phyloP scores from a whole-genome alignment of 2,797 vertebrate species.

The Tadarida brasiliensis region DNA sequence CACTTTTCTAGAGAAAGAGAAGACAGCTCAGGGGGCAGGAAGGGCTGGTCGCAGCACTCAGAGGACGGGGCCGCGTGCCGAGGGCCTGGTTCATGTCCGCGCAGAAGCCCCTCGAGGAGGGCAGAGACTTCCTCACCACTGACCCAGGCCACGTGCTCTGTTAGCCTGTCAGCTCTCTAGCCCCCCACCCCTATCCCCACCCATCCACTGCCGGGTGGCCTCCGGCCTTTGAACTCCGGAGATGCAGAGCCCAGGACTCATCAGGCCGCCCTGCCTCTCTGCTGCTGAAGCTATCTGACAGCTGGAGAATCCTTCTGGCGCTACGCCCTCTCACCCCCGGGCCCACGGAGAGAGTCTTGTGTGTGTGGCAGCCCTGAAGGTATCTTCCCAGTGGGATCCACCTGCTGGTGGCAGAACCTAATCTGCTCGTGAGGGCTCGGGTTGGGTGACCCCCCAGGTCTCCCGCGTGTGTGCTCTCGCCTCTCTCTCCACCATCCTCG shows the following conservation, averaged over 20 bases:
- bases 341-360: accelerated
- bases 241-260: accelerated
- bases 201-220: accelerated
- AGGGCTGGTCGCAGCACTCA: neutral
- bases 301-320: neutral
- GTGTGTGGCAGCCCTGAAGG: accelerated
- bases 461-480: neutral
- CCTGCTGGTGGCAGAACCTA: neutral
- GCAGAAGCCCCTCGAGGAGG: neutral
- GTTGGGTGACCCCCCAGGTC: neutral
- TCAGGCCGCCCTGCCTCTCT: accelerated
- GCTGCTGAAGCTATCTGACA: neutral
- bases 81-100: accelerated
- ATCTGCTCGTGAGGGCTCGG: neutral
- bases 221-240: neutral
- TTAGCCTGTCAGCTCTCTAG: accelerated
- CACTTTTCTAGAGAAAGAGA: neutral
- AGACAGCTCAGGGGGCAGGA: neutral
- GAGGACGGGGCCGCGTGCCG: neutral
- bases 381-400: accelerated
- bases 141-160: no score
- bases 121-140: neutral
- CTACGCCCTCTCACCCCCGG: no score
- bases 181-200: no score
- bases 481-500: neutral